Conservation (phyloP, 2,113 vertebrate genomes). For the Orthonyx spaldingii region DNA sequence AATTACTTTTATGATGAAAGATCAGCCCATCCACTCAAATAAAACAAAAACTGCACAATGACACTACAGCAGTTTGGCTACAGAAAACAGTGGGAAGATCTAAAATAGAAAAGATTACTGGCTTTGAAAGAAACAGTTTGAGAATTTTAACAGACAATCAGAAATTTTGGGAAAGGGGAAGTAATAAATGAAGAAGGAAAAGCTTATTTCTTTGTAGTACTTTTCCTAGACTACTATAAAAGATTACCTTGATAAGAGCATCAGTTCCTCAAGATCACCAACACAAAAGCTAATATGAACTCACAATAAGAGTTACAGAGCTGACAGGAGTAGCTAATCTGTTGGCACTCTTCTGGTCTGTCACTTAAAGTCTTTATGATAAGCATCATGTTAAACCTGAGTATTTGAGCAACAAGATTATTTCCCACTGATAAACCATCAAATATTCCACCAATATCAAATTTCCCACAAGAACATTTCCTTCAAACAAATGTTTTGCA, state of each 20-base stretch:
- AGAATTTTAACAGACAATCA: neutral
- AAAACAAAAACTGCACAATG: neutral
- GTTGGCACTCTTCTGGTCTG: neutral
- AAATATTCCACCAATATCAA: neutral
- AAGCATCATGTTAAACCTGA: neutral
- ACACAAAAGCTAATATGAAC: neutral
- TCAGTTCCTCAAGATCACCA: neutral
- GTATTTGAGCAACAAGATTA: neutral
- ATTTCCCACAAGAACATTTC: neutral
- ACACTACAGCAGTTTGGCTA: neutral
- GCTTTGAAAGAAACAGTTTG: neutral
- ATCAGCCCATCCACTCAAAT: neutral
- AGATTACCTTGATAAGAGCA: neutral
- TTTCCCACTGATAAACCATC: neutral
- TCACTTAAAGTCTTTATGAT: neutral
- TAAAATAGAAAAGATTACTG: neutral
- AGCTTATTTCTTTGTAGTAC: neutral
- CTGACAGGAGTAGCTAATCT: neutral
- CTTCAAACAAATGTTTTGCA: neutral
- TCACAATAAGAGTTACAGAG: neutral
- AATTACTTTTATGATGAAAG: neutral
- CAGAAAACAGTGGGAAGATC: neutral
- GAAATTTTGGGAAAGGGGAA: neutral
- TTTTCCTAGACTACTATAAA: neutral
- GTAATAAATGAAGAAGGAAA: neutral